Evolutionary conservation across 2,113 vertebrate species (phyloP).

Genomic region (Aspidoscelis tigris): DNA sequence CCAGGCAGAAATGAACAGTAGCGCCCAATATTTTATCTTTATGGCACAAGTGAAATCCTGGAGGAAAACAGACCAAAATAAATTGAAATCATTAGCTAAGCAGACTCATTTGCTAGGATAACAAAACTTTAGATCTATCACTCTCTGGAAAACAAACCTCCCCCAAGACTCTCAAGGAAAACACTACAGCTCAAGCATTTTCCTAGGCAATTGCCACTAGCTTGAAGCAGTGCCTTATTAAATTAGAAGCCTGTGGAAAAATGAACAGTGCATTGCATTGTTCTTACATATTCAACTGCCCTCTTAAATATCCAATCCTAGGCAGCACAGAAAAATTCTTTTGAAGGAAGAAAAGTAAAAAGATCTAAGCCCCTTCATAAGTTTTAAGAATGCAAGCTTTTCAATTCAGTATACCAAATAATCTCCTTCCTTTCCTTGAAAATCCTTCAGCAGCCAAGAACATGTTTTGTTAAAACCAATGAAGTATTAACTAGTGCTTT

Average conservation of each 20-base stretch:
- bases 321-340: constrained; percentile 14
- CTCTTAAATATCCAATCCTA: constrained; percentile 22
- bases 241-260: neutral
- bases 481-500: neutral
- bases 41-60: neutral
- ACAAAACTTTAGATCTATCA: neutral
- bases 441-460: neutral
- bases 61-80: neutral
- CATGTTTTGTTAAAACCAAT: neutral
- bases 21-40: neutral
- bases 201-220: neutral
- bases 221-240: neutral
- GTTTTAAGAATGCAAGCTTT: neutral
- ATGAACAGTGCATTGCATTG: constrained; percentile 15
- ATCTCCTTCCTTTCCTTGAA: constrained; percentile 7
- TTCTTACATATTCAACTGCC: constrained; percentile 4
- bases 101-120: neutral
- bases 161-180: neutral
- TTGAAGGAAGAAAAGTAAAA: no score
- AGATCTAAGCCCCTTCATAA: constrained; percentile 17
- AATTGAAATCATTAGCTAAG: neutral
- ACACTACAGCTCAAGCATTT: neutral
- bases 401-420: constrained; percentile 12
- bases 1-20: neutral
- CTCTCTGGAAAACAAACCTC: neutral